Percentiles rank a stretch among this genome's conserved stretches.
Conservation (phyloP, 1,140 invertebrate genomes). For the Polypedilum pembai region DNA sequence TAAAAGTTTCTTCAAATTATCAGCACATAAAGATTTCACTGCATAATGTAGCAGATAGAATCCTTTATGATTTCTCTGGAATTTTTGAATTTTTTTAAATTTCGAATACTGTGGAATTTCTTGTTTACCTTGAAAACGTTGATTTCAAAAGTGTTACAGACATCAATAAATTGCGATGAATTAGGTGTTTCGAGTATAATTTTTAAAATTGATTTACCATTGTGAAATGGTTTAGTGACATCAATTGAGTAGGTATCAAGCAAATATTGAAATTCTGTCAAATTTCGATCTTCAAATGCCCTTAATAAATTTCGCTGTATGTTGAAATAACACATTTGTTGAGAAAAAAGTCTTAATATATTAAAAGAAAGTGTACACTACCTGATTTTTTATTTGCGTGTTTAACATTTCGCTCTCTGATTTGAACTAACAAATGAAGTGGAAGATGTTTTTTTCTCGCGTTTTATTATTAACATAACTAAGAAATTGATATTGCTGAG, state of each 20-base stretch:
- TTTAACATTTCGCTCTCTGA: background rate
- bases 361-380: background rate
- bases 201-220: background rate
- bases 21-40: background rate
- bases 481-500: background rate
- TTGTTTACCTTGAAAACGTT: background rate
- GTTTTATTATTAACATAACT: background rate
- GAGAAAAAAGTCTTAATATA: background rate
- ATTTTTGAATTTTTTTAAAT: background rate
- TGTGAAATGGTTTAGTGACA: background rate
- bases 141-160: background rate
- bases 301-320: background rate
- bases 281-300: background rate
- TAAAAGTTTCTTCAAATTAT: background rate
- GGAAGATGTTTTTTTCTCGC: background rate
- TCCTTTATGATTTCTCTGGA: background rate
- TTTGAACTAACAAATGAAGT: background rate
- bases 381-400: background rate
- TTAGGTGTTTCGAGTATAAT: background rate
- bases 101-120: background rate
- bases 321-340: background rate
- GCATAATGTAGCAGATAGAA: background rate
- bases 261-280: background rate
- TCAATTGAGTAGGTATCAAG: background rate
- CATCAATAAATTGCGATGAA: background rate